Evolutionary conservation across 2,113 vertebrate genomes (phyloP), one percentile per base, ranked within the genome.

Genomic region (Pithys albifrons): DNA sequence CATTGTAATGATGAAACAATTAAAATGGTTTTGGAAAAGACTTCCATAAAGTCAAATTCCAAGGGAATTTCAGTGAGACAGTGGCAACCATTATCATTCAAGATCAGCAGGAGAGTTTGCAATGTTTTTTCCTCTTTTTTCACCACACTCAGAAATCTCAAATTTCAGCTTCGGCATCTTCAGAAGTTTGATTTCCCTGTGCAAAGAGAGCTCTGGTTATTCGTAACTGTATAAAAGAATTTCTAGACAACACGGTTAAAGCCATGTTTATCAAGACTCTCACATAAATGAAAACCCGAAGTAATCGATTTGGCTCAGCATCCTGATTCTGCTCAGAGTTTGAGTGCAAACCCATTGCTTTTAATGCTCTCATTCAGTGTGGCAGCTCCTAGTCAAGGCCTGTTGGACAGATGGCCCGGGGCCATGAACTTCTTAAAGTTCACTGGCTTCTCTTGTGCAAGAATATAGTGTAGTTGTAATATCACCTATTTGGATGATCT

Each of bases 141-240:
- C 74, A 14, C 37, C 14, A 48, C 23, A 43, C 19, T 41, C 48
- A 49, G 22, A 49, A 24, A 49, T 49, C 71, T 85, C 41, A 89
- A 59, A 51, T 74, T 96, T 49, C 70, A 82, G 82, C 62, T 27
- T 57, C 66, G 66, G 77, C 96, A 90, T 70, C 45, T 58, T 90
- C 52, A 93, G 54, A 35, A 95, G 39, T 88, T 96, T 96, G 64
- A 91, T 83, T 95, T 91, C 74, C 61, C 91, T 59, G 41, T 39
- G 81, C 64, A 59, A 73, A 75, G 33, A 82, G n/a, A 69, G 4
- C 6, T 41, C 45, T 76, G 28, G 13, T 62, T 79, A 58, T 76
- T 93, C 91, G 71, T 55, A 62, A 46, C 33, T 45, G 35, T 20
- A 67, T 72, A 45, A 86, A 87, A 92, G 24, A 81, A 10, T 33